phyloP scores from a whole-genome alignment of 2,797 vertebrate species.

The Lemur catta region DNA sequence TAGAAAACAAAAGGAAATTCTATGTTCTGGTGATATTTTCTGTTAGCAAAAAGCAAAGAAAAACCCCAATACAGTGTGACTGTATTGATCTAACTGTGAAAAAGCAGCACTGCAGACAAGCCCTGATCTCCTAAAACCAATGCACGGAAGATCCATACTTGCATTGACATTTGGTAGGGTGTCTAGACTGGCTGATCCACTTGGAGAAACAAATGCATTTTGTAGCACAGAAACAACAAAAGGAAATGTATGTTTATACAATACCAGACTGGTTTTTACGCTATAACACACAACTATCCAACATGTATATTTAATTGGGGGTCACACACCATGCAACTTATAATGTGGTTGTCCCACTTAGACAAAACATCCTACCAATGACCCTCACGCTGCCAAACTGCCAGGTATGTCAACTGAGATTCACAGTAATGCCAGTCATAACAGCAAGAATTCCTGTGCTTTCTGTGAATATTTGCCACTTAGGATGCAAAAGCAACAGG shows the following conservation, averaged over 20 bases:
- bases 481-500: background rate
- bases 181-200: conserved; percentile 83
- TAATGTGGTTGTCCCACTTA: background rate
- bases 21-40: conserved; percentile 66
- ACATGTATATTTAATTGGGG: background rate
- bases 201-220: conserved; percentile 80
- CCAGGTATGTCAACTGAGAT: background rate
- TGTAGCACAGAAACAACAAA: conserved; percentile 60
- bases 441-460: background rate
- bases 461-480: background rate
- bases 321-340: background rate
- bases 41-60: conserved; percentile 63
- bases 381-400: background rate
- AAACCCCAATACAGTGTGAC: conserved; percentile 46
- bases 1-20: conserved; percentile 58
- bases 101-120: conserved; percentile 69
- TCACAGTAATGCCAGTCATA: conserved; percentile 36
- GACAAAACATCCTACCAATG: background rate
- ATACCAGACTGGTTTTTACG: background rate
- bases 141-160: conserved; percentile 76
- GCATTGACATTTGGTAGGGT: conserved; percentile 81
- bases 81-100: conserved; percentile 79
- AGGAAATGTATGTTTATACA: background rate
- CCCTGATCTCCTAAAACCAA: conserved; percentile 77
- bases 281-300: background rate